Conservation (phyloP, 2,113 vertebrate species). For the Stegostoma tigrinum region DNA sequence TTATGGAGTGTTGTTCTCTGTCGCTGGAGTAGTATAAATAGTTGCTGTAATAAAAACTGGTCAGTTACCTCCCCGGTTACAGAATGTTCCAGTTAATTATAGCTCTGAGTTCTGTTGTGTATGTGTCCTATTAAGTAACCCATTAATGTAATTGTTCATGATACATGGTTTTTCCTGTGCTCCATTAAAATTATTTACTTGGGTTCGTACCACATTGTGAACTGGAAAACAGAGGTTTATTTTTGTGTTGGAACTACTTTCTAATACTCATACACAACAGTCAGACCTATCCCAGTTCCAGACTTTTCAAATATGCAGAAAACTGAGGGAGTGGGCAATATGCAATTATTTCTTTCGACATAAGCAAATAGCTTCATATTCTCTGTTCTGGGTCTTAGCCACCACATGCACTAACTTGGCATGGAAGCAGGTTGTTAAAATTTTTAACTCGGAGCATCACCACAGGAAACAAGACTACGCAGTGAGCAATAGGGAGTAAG, state of each 20-base stretch:
- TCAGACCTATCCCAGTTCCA: background rate
- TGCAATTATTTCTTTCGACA: background rate
- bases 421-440: background rate
- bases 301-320: background rate
- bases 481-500: background rate
- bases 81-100: slow-evolving; percentile 36
- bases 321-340: background rate
- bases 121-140: slow-evolving; percentile 24
- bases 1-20: background rate
- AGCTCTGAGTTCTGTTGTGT: background rate
- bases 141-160: slow-evolving; percentile 29
- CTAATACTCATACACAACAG: background rate
- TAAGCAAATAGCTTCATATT: background rate
- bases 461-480: background rate
- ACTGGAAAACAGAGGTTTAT: slow-evolving; percentile 16
- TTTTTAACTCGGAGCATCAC: background rate
- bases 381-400: background rate
- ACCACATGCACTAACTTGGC: background rate
- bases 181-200: slow-evolving; percentile 15
- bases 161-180: background rate
- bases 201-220: background rate
- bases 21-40: slow-evolving; percentile 15
- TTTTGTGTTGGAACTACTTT: slow-evolving; percentile 2
- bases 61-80: slow-evolving; percentile 22
- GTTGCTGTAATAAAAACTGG: slow-evolving; percentile 5